Evolutionary conservation across 2,113 vertebrate species (phyloP).

Genomic region (Noctilio leporinus): DNA sequence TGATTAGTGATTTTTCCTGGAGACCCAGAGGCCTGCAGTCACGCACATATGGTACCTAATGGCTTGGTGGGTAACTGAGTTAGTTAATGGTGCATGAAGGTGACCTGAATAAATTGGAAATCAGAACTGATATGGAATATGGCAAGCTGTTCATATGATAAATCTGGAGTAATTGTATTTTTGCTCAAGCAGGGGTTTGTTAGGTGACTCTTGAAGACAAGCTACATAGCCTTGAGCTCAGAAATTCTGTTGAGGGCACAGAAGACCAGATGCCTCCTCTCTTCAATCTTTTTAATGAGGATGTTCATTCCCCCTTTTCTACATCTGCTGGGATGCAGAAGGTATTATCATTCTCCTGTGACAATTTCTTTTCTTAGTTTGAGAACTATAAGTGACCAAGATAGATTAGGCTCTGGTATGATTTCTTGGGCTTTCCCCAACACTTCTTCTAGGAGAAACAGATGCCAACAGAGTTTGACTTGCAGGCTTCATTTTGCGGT

Average conservation of each 20-base stretch:
- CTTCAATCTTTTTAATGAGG: not conserved
- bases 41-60: conserved; percentile 2
- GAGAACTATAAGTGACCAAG: not conserved
- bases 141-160: not conserved
- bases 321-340: not conserved
- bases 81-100: conserved; percentile 57
- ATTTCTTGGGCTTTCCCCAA: not conserved
- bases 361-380: not conserved
- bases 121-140: conserved; percentile 11
- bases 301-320: not conserved
- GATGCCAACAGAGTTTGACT: not conserved
- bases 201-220: not conserved
- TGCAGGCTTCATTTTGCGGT: not conserved
- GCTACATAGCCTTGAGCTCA: not conserved
- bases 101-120: conserved; percentile 49
- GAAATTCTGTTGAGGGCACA: not conserved
- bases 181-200: not conserved
- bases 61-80: conserved; percentile 35
- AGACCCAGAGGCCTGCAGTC: not conserved
- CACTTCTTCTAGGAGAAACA: not conserved
- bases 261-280: not conserved
- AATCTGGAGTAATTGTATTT: not conserved
- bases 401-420: not conserved
- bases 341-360: not conserved
- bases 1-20: conserved; percentile 44